phyloP scores from a whole-genome alignment of 2,113 vertebrate genomes.

The Neotoma lepida region DNA sequence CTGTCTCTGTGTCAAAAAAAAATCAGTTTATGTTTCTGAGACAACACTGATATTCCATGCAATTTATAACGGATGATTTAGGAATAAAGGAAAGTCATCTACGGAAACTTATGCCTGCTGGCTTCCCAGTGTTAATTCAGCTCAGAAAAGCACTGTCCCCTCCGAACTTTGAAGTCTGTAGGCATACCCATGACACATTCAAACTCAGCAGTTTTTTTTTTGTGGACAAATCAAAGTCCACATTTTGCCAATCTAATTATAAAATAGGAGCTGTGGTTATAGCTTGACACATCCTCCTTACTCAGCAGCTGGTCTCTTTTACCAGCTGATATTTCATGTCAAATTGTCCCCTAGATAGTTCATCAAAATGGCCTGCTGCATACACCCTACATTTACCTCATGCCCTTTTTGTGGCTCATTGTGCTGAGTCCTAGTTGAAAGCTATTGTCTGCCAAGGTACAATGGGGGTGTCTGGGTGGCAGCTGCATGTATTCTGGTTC shows the following conservation, averaged over 20 bases:
- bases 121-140: not conserved
- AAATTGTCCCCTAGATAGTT: constrained; percentile 77
- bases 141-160: not conserved
- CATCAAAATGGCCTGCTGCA: constrained; percentile 71
- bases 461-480: constrained; percentile 80
- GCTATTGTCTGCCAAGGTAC: constrained; percentile 59
- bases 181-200: not conserved
- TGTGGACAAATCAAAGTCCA: constrained; percentile 19
- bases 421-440: constrained; percentile 20
- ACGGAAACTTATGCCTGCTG: not conserved
- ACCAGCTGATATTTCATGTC: constrained; percentile 78
- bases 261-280: constrained; percentile 65
- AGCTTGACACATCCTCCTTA: constrained; percentile 67
- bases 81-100: not conserved
- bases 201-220: not conserved
- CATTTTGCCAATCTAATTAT: constrained; percentile 34
- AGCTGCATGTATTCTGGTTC: constrained; percentile 83
- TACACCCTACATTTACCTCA: constrained; percentile 80
- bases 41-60: not conserved
- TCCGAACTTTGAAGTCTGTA: not conserved
- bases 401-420: constrained; percentile 78
- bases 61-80: not conserved
- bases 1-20: not conserved
- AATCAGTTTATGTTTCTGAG: constrained; percentile 2
- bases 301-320: constrained; percentile 74